phyloP scores from a whole-genome alignment of 35 echinoderm and acorn worm species.

The Heliocidaris tuberculata region DNA sequence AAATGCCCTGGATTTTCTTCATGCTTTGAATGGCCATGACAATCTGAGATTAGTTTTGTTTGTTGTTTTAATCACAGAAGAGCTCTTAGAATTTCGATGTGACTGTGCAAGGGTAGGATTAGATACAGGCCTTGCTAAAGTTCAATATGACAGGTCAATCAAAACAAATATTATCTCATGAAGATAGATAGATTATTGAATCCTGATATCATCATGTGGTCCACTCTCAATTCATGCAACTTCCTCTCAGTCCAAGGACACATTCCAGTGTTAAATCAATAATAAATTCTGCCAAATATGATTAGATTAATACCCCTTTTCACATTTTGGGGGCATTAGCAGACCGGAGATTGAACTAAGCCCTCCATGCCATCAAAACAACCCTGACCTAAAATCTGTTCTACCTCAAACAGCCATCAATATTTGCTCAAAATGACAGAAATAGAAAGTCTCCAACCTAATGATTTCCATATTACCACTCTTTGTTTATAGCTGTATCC shows the following conservation, averaged over 20 bases:
- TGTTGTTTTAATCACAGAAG: not conserved
- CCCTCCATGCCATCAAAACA: not conserved
- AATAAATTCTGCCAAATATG: not conserved
- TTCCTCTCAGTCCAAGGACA: constrained; percentile 33
- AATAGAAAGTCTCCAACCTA: not conserved
- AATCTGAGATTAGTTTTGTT: no score
- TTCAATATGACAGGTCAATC: not conserved
- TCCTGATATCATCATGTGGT: not conserved
- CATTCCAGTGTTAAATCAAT: not conserved
- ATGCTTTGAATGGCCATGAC: not conserved
- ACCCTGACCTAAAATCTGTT: not conserved
- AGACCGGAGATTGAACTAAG: constrained; percentile 7
- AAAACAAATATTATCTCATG: not conserved
- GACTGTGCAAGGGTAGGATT: not conserved
- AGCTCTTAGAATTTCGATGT: not conserved
- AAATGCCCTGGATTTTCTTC: not conserved
- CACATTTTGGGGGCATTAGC: not conserved
- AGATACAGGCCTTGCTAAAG: not conserved
- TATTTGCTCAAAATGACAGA: not conserved
- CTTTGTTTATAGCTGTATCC: not conserved
- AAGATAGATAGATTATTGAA: not conserved
- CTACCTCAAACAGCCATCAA: not conserved
- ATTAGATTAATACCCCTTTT: not conserved
- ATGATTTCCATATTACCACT: not conserved
- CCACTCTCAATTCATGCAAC: not conserved